A percentile compares a stretch with the other conserved stretches of the same genome.
These are phyloP conservation scores for Agonopterix subpropinquella DNA, from an alignment of 2,888 invertebrate species.

Conservation along the genomic window DNA sequence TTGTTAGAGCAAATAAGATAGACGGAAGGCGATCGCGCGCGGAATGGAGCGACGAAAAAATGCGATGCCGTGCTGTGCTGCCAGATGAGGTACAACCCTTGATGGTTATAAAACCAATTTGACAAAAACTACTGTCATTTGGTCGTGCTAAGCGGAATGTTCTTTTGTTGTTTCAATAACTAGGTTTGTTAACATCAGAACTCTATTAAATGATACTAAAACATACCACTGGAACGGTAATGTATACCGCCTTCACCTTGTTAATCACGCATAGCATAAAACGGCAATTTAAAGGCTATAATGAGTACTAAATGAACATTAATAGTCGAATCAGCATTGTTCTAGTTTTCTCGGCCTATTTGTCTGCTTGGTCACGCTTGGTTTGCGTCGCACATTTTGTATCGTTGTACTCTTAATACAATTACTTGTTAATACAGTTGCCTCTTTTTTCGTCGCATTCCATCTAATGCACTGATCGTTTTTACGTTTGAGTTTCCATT, in stretches of 20 bases:
- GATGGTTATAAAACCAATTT: too few relatives aligned
- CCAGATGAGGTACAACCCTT: too few relatives aligned
- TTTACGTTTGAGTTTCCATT: conserved; percentile 25
- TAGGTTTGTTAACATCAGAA: not conserved
- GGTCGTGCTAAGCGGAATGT: too few relatives aligned
- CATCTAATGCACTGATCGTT: conserved; percentile 24
- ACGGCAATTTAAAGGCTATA: not conserved
- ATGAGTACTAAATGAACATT: conserved; percentile 28
- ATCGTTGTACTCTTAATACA: conserved; percentile 17
- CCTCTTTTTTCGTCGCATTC: conserved; percentile 27
- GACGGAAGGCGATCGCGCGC: too few relatives aligned
- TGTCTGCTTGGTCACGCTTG: conserved; percentile 49
- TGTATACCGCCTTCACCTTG: not conserved
- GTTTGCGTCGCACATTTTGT: conserved; percentile 28
- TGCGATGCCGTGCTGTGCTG: too few relatives aligned
- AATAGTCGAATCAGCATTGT: conserved; percentile 33
- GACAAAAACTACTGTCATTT: too few relatives aligned
- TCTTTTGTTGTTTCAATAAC: not conserved
- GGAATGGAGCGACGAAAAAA: too few relatives aligned
- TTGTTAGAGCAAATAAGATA: too few relatives aligned
- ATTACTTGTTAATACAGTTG: conserved; percentile 5
- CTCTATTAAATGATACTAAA: not conserved
- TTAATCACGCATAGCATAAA: not conserved
- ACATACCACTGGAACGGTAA: not conserved
- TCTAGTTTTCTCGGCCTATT: conserved; percentile 52